Conservation (phyloP, 1,140 invertebrate genomes). For the Drosophila leontia region DNA sequence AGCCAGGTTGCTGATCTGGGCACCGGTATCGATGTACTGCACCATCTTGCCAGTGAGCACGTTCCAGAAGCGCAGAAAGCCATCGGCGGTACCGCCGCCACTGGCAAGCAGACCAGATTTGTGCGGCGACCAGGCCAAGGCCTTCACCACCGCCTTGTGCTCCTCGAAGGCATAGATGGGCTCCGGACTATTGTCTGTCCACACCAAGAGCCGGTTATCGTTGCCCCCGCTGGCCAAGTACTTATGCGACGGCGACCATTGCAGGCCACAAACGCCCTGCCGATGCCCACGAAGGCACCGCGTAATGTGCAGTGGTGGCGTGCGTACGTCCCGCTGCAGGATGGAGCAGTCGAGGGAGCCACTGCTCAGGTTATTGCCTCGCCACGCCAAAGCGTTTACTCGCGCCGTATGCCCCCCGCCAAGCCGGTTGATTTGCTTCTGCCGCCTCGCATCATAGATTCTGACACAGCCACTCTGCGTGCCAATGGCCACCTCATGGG, state of each 20-base stretch:
- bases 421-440: slow-evolving; percentile 93
- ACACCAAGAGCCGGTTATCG: slow-evolving; percentile 98
- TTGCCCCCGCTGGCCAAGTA: slow-evolving; percentile 99
- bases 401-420: slow-evolving; percentile 96
- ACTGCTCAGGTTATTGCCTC: slow-evolving; percentile 97
- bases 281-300: slow-evolving; percentile 94
- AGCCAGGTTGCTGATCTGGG: slow-evolving; percentile 98
- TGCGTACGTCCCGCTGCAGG: slow-evolving; percentile 96
- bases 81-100: slow-evolving; percentile 98
- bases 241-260: slow-evolving; percentile 99
- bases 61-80: slow-evolving; percentile 99
- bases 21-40: slow-evolving; percentile 98
- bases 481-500: slow-evolving; percentile 97
- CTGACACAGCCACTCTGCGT: slow-evolving; percentile 98
- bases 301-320: slow-evolving; percentile 90
- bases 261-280: slow-evolving; percentile 98
- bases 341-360: slow-evolving; percentile 97
- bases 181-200: slow-evolving; percentile 94
- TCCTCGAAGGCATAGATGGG: slow-evolving; percentile 98
- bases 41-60: slow-evolving; percentile 98
- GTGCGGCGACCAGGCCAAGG: slow-evolving; percentile 99
- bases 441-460: slow-evolving; percentile 97
- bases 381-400: slow-evolving; percentile 98
- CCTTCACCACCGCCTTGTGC: slow-evolving; percentile 98
- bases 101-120: slow-evolving; percentile 98